These are phyloP conservation scores for Tetranychus truncatus DNA, from an alignment of 2,888 invertebrate genomes.

Conservation along the genomic window DNA sequence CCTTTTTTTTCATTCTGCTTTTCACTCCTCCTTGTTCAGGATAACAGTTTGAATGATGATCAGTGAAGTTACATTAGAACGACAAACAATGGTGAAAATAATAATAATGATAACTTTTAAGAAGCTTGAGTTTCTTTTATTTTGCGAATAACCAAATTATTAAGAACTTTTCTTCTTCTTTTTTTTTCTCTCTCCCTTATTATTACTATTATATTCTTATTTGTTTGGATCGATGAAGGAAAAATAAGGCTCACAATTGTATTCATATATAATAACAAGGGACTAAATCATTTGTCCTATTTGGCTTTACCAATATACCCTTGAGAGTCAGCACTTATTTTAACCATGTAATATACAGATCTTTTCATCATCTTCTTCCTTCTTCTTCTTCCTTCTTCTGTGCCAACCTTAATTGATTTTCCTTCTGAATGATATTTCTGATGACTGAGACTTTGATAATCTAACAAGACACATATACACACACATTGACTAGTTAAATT, in stretches of 20 bases:
- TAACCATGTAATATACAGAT: slow-evolving; percentile 2
- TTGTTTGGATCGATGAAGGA: not conserved
- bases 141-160: not conserved
- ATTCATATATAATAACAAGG: not conserved
- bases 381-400: not conserved
- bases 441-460: slow-evolving; percentile 4
- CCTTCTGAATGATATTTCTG: not conserved
- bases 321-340: slow-evolving; percentile 1
- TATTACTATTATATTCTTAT: not conserved
- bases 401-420: not conserved
- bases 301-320: not conserved
- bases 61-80: too few relatives aligned
- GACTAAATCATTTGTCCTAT: not conserved
- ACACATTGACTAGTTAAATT: too few relatives aligned
- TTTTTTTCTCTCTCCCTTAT: not conserved
- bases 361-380: not conserved
- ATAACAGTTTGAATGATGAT: too few relatives aligned
- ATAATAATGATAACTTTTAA: not conserved
- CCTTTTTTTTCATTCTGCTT: too few relatives aligned
- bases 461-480: not conserved
- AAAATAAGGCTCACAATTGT: not conserved
- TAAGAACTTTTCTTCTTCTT: not conserved
- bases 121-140: not conserved
- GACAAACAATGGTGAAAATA: too few relatives aligned
- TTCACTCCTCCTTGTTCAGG: too few relatives aligned